Conservation (phyloP, 2,113 vertebrate species). For the Sarotherodon lohbergeri region DNA sequence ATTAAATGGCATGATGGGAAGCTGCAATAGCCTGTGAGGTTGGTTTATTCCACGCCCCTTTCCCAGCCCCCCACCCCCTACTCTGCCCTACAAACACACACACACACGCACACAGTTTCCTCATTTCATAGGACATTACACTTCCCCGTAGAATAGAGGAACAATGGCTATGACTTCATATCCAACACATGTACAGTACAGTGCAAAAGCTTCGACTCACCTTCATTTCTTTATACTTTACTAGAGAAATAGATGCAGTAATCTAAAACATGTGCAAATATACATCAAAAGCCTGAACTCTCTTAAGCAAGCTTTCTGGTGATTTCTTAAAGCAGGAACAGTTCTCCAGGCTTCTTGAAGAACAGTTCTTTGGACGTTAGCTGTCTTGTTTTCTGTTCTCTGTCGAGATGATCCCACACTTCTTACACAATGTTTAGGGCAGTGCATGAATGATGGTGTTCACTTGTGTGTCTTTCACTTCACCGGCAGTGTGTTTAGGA, state of each 20-base stretch:
- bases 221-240: neutral
- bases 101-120: neutral
- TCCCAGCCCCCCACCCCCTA: neutral
- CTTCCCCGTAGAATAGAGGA: neutral
- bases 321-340: neutral
- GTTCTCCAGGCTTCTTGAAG: neutral
- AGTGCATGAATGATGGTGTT: neutral
- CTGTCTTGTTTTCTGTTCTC: neutral
- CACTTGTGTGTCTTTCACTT: neutral
- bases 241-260: neutral
- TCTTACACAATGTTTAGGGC: neutral
- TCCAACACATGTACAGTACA: neutral
- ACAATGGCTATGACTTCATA: neutral
- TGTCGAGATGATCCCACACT: neutral
- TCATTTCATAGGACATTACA: neutral
- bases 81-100: neutral
- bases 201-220: neutral
- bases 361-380: accelerated
- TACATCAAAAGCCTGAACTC: neutral
- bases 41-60: neutral
- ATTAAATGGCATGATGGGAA: neutral
- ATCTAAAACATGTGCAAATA: neutral
- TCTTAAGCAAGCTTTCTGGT: neutral
- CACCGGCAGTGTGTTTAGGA: neutral
- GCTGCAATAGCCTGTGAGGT: constrained; percentile 6